Evolutionary conservation across 1,140 invertebrate species (phyloP).

Genomic region (Parapsyche elsis): DNA sequence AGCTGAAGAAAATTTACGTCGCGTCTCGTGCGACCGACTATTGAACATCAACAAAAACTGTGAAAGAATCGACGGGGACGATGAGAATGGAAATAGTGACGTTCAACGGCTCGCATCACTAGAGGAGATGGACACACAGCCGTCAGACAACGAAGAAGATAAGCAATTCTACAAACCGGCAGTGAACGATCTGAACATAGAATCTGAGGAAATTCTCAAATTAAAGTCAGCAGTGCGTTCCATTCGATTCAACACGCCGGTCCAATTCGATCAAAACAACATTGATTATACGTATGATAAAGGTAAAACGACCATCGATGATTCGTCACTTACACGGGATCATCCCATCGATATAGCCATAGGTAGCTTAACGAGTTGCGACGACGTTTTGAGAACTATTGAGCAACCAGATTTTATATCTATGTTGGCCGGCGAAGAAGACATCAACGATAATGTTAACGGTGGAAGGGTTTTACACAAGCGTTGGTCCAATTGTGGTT

Average conservation of each 20-base stretch:
- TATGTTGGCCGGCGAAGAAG: conserved; percentile 41
- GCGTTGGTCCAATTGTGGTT: conserved; percentile 35
- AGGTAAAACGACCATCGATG: background rate
- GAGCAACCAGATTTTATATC: conserved; percentile 56
- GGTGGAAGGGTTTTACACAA: conserved; percentile 28
- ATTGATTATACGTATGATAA: too few relatives aligned
- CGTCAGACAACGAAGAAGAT: background rate
- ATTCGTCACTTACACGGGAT: background rate
- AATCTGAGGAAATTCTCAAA: background rate
- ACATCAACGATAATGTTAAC: conserved; percentile 25
- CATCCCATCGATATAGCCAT: background rate
- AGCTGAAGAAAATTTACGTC: conserved; percentile 28
- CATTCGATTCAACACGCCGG: background rate
- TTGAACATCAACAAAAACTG: background rate
- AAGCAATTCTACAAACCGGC: background rate
- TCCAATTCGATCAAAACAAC: background rate
- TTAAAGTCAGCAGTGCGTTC: background rate
- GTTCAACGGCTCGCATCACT: background rate
- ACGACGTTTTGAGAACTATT: conserved; percentile 36
- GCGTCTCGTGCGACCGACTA: conserved; percentile 41
- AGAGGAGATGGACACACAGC: conserved; percentile 28
- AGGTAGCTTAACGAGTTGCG: conserved; percentile 41
- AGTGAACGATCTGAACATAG: conserved; percentile 28
- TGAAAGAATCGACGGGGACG: background rate
- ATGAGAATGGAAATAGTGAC: background rate